Percentiles rank a stretch among this genome's conserved stretches.
These are phyloP conservation scores for Tryphoninae sp. DNA, from an alignment of 2,888 invertebrate species.

Conservation along the genomic window DNA sequence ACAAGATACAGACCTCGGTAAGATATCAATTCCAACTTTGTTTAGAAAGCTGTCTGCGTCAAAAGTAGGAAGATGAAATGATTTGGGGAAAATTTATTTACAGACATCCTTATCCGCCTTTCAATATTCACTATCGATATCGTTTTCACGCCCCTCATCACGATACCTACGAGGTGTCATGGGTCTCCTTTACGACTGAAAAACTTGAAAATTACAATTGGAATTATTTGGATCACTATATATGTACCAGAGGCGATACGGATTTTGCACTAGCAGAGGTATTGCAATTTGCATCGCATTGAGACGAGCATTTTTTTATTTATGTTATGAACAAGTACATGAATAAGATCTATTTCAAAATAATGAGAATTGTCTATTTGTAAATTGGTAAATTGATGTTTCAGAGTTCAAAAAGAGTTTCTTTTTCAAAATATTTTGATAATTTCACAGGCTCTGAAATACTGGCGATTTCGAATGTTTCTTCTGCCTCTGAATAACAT, in stretches of 20 bases:
- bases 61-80: not conserved
- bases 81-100: constrained; percentile 66
- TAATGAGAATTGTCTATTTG: too few species aligned
- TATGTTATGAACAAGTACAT: constrained; percentile 35
- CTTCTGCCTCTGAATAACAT: constrained; percentile 91
- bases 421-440: constrained; percentile 3
- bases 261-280: constrained; percentile 95
- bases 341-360: too few species aligned
- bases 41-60: not conserved
- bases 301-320: constrained; percentile 47
- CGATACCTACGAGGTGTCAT: constrained; percentile 95
- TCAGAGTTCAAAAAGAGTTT: too few species aligned
- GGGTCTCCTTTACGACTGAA: constrained; percentile 96
- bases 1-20: constrained; percentile 97
- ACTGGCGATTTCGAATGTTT: constrained; percentile 95
- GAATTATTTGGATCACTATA: constrained; percentile 98
- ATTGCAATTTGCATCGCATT: constrained; percentile 55
- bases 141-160: constrained; percentile 96
- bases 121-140: constrained; percentile 95
- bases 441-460: constrained; percentile 88
- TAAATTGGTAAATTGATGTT: too few species aligned
- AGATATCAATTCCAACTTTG: constrained; percentile 43
- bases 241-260: constrained; percentile 96
- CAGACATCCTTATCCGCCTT: constrained; percentile 96
- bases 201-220: constrained; percentile 98